Conservation (phyloP, 2,113 vertebrate genomes). For the Prunella fulvescens region DNA sequence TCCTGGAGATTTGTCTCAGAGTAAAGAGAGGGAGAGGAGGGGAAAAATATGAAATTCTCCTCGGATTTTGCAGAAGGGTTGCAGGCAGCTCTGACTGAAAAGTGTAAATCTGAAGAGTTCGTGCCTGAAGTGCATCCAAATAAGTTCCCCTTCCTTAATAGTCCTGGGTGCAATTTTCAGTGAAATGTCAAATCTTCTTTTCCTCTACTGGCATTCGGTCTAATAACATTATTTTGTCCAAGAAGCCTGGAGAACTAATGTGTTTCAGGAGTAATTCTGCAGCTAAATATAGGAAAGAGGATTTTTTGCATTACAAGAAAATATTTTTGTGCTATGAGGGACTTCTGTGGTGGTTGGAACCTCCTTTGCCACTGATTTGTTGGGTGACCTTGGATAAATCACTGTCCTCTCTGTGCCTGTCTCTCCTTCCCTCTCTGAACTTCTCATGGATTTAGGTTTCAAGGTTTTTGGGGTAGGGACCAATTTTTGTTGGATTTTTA, state of each 20-base stretch:
- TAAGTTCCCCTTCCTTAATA: constrained; percentile 17
- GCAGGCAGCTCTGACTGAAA: not conserved
- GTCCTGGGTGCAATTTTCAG: constrained; percentile 9
- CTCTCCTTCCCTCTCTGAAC: not conserved
- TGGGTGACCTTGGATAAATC: not conserved
- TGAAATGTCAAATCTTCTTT: constrained; percentile 35
- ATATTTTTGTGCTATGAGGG: not conserved
- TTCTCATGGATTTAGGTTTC: not conserved
- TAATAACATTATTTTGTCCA: constrained; percentile 49
- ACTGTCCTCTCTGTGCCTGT: not conserved
- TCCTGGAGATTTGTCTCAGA: constrained; percentile 66
- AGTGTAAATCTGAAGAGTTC: not conserved
- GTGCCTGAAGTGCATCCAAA: constrained; percentile 16
- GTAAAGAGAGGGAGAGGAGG: not conserved
- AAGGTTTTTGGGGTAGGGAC: not conserved
- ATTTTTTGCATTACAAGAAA: constrained; percentile 18
- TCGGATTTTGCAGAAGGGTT: not conserved
- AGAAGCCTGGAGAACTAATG: constrained; percentile 3
- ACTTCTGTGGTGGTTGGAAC: not conserved
- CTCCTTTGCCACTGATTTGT: not conserved
- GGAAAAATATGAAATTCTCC: not conserved
- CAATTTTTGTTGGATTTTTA: not conserved
- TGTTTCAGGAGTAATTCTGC: constrained; percentile 17
- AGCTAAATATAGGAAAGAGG: constrained; percentile 29
- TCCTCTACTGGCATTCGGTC: not conserved